Conservation (phyloP, 2,113 vertebrate genomes). For the Eptesicus fuscus region DNA sequence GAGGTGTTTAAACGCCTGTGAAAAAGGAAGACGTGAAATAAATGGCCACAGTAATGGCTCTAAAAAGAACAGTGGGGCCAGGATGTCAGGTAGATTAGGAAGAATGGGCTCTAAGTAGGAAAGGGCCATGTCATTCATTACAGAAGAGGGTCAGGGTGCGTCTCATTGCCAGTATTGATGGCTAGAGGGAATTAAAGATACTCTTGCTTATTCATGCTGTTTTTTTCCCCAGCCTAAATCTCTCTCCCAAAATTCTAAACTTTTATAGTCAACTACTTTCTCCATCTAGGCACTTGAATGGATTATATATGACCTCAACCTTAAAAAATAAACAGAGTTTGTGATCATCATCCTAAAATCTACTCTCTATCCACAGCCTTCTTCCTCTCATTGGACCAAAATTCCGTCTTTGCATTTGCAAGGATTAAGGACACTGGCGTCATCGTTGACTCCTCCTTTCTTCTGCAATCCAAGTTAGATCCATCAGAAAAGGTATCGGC, state of each 20-base stretch:
- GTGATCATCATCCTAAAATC: not conserved
- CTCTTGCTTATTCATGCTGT: not conserved
- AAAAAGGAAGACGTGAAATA: not conserved
- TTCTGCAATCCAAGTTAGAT: not conserved
- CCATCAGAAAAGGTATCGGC: not conserved
- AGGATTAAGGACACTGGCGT: not conserved
- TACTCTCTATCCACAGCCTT: not conserved
- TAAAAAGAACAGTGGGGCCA: not conserved
- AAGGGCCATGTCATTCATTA: not conserved
- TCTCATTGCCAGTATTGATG: not conserved
- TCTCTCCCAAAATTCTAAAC: not conserved
- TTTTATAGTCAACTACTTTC: not conserved
- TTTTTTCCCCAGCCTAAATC: not conserved
- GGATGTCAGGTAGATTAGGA: not conserved
- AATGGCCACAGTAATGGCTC: not conserved
- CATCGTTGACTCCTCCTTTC: not conserved
- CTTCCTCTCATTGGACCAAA: not conserved
- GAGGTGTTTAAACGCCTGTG: not conserved
- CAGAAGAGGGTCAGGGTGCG: not conserved
- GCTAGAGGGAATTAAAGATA: not conserved
- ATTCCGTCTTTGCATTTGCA: not conserved
- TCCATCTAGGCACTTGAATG: not conserved
- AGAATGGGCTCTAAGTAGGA: not conserved
- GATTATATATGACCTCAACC: not conserved
- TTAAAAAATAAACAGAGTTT: not conserved